Conservation (phyloP, 64 coral and sea anemone genomes). For the Platygyra sinensis region DNA sequence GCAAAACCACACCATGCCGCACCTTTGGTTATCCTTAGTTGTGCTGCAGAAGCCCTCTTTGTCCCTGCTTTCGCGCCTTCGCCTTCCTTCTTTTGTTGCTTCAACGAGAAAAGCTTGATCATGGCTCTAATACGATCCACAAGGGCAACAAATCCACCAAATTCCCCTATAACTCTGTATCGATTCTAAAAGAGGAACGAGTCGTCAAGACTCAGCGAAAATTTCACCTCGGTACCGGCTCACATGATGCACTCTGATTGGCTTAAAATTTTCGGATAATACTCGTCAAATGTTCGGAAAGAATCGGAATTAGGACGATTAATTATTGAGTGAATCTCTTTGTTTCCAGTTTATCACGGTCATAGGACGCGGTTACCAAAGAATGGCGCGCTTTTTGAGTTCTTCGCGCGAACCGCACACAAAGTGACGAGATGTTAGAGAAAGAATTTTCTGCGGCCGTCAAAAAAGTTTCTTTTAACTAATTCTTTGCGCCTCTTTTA, state of each 20-base stretch:
- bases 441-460: neutral
- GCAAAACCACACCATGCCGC: slow-evolving; percentile 55
- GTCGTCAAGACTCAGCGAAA: slow-evolving; percentile 56
- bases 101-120: slow-evolving; percentile 98
- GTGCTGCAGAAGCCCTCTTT: slow-evolving; percentile 98
- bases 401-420: neutral
- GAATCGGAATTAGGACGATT: neutral
- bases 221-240: slow-evolving; percentile 65
- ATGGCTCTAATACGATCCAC: slow-evolving; percentile 66
- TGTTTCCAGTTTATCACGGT: neutral
- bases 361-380: slow-evolving; percentile 14
- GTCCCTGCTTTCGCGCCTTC: slow-evolving; percentile 90
- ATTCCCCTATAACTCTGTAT: neutral
- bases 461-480: neutral
- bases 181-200: slow-evolving; percentile 18
- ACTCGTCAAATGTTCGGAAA: slow-evolving; percentile 9
- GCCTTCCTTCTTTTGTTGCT: slow-evolving; percentile 99
- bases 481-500: neutral
- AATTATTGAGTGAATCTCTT: slow-evolving; percentile 32
- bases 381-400: slow-evolving; percentile 34
- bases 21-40: slow-evolving; percentile 98
- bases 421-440: neutral
- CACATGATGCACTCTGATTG: slow-evolving; percentile 68
- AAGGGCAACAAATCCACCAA: slow-evolving; percentile 28
- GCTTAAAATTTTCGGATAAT: slow-evolving; percentile 55